These are phyloP conservation scores for Oreocharis arfaki DNA, from an alignment of 2,113 vertebrate species.

Conservation along the genomic window DNA sequence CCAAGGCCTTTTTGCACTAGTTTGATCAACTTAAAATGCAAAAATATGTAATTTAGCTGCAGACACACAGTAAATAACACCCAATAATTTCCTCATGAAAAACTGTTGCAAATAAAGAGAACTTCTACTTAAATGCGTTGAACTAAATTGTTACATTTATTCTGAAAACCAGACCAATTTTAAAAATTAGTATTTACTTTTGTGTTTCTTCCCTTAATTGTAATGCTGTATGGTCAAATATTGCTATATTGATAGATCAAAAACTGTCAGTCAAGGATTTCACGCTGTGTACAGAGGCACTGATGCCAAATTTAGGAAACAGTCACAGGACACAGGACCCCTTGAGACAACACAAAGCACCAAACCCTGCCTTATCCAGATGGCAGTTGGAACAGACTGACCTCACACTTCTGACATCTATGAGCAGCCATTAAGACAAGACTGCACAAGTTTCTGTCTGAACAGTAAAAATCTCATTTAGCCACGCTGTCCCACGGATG, in stretches of 20 bases:
- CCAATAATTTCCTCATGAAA: background rate
- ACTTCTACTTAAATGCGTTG: background rate
- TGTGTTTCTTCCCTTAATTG: background rate
- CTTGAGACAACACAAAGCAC: background rate
- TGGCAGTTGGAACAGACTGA: background rate
- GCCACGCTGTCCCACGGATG: fast-evolving
- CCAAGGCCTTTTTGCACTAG: background rate
- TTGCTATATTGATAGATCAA: background rate
- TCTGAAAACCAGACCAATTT: background rate
- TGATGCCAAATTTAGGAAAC: background rate
- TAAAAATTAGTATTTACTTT: background rate
- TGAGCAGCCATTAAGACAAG: background rate
- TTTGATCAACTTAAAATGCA: background rate
- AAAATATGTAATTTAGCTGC: background rate
- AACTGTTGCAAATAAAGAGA: background rate
- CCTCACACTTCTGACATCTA: background rate
- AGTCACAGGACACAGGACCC: background rate
- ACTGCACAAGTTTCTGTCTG: background rate
- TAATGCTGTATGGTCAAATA: background rate
- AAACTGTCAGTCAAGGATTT: background rate
- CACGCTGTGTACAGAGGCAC: background rate
- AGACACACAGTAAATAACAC: background rate
- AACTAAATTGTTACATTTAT: background rate
- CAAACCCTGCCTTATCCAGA: background rate
- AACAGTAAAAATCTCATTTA: background rate